Evolutionary conservation across 2,888 invertebrate species (phyloP).

Genomic region (Drosophila diplacantha): DNA sequence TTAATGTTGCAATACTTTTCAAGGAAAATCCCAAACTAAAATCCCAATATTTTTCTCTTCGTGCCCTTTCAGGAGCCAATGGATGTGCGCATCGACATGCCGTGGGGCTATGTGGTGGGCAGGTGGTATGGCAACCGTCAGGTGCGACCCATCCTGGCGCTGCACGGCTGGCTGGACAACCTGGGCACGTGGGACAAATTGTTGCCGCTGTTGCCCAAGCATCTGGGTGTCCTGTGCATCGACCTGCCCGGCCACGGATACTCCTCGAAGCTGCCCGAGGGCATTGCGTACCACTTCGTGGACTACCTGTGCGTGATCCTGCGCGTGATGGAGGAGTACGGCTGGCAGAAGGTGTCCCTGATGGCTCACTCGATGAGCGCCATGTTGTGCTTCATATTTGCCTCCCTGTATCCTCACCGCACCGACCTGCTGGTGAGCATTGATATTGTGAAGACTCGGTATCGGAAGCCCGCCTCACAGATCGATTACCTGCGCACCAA

Average conservation of each 20-base stretch:
- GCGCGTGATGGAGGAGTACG: conserved; percentile 81
- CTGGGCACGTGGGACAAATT: conserved; percentile 86
- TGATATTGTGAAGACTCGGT: conserved; percentile 70
- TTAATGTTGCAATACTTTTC: too few species aligned
- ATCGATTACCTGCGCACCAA: conserved; percentile 72
- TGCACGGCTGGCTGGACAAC: conserved; percentile 91
- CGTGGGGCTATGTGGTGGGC: conserved; percentile 84
- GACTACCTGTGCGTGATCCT: conserved; percentile 79
- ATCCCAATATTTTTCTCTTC: neutral
- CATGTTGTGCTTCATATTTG: conserved; percentile 81
- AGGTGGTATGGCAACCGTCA: conserved; percentile 84
- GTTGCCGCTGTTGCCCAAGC: conserved; percentile 81
- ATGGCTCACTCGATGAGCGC: conserved; percentile 85
- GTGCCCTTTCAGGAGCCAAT: conserved; percentile 75
- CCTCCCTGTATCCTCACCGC: conserved; percentile 79
- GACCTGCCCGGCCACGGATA: conserved; percentile 86
- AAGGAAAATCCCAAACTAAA: too few species aligned
- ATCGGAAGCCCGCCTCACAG: conserved; percentile 50
- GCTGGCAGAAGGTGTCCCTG: conserved; percentile 84
- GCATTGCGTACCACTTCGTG: conserved; percentile 78
- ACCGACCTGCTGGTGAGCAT: conserved; percentile 76
- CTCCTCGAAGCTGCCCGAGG: conserved; percentile 83
- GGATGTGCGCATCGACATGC: conserved; percentile 83
- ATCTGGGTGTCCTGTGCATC: conserved; percentile 81
- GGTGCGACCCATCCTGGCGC: conserved; percentile 82